phyloP scores from a whole-genome alignment of 2,797 vertebrate species.

The Mormyrus hasselquistii region DNA sequence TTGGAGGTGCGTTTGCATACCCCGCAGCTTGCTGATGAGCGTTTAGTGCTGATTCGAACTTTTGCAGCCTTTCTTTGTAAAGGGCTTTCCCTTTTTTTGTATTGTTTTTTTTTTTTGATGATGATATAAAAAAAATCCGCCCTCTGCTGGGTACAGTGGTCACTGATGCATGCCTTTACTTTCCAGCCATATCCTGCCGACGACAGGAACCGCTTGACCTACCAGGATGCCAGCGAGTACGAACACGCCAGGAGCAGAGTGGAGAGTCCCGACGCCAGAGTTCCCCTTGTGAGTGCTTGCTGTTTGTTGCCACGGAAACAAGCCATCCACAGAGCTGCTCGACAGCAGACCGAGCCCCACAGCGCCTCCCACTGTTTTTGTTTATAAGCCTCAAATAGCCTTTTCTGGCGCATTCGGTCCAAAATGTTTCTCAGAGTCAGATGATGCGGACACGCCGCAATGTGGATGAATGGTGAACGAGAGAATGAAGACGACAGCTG shows the following conservation, averaged over 20 bases:
- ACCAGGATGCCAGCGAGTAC: slow-evolving; percentile 64
- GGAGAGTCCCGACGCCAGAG: slow-evolving; percentile 54
- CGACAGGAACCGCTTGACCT: slow-evolving; percentile 54
- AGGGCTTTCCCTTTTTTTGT: neutral
- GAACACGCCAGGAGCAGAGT: slow-evolving; percentile 61
- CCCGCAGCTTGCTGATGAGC: neutral
- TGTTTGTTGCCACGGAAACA: neutral
- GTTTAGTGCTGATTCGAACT: neutral
- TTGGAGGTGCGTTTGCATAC: slow-evolving; percentile 65
- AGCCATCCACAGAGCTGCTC: neutral
- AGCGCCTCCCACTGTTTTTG: neutral
- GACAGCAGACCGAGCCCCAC: neutral
- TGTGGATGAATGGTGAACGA: neutral
- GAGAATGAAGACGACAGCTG: neutral
- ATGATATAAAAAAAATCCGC: neutral
- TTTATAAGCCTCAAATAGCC: neutral
- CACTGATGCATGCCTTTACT: neutral
- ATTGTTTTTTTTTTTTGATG: neutral
- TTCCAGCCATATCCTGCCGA: slow-evolving; percentile 63
- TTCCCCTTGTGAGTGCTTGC: slow-evolving; percentile 64
- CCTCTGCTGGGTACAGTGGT: neutral
- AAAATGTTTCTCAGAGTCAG: neutral
- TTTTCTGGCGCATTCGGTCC: neutral
- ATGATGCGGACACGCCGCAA: neutral
- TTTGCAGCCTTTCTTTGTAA: neutral